Evolutionary conservation across 2,888 invertebrate genomes (phyloP).

Genomic region (Tachina lurida): DNA sequence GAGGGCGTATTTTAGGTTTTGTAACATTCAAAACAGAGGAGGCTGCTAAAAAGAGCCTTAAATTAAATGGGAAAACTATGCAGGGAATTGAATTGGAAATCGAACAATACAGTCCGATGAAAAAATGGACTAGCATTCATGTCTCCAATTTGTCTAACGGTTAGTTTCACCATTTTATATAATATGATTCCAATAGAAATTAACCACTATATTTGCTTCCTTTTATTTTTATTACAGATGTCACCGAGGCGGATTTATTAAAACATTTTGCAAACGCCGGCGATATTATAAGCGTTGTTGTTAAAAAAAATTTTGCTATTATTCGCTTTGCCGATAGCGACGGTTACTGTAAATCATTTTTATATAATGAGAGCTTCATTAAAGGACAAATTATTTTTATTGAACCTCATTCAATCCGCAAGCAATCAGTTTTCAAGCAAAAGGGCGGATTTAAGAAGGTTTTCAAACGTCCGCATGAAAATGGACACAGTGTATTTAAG

Average conservation of each 20-base stretch:
- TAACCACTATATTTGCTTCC: background rate
- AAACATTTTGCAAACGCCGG: slow-evolving; percentile 74
- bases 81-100: slow-evolving; percentile 74
- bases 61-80: slow-evolving; percentile 74
- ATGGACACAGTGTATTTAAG: slow-evolving; percentile 34
- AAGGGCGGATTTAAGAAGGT: background rate
- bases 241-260: slow-evolving; percentile 72
- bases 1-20: slow-evolving; percentile 74
- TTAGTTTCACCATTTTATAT: slow-evolving; percentile 30
- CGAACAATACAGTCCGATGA: slow-evolving; percentile 56
- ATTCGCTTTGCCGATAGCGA: slow-evolving; percentile 75
- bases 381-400: slow-evolving; percentile 75
- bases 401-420: slow-evolving; percentile 76
- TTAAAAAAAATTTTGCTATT: slow-evolving; percentile 71
- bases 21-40: slow-evolving; percentile 73
- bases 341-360: slow-evolving; percentile 77
- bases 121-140: slow-evolving; percentile 55
- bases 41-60: slow-evolving; percentile 72
- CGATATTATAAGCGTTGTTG: slow-evolving; percentile 70
- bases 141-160: slow-evolving; percentile 68
- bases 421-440: slow-evolving; percentile 45
- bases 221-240: slow-evolving; percentile 38
- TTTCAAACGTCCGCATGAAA: slow-evolving; percentile 62
- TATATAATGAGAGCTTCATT: slow-evolving; percentile 74
- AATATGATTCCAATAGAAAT: background rate